Conservation (phyloP, 2,797 vertebrate genomes). For the Bovichtus variegatus region DNA sequence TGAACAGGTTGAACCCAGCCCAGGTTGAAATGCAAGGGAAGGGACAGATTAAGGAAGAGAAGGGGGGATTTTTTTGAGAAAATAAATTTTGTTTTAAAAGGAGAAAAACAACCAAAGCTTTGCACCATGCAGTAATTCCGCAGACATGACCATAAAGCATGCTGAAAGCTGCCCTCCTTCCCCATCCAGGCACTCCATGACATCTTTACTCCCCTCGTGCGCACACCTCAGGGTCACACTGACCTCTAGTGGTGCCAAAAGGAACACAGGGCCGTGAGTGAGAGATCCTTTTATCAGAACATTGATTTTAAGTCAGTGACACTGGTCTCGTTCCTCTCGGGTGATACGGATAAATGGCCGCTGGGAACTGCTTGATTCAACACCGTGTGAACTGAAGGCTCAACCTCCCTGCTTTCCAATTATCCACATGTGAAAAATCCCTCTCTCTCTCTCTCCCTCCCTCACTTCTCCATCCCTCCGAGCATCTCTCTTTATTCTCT, state of each 20-base stretch:
- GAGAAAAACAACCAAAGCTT: slow-evolving; percentile 38
- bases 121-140: slow-evolving; percentile 54
- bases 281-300: slow-evolving; percentile 63
- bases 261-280: slow-evolving; percentile 32
- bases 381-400: slow-evolving; percentile 42
- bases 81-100: slow-evolving; percentile 22
- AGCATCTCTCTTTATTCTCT: neutral
- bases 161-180: slow-evolving; percentile 61
- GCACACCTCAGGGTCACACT: slow-evolving; percentile 71
- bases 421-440: slow-evolving; percentile 52
- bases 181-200: slow-evolving; percentile 37
- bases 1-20: slow-evolving; percentile 49
- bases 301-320: slow-evolving; percentile 75
- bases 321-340: slow-evolving; percentile 43
- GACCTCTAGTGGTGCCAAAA: slow-evolving; percentile 81
- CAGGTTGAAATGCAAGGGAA: slow-evolving; percentile 28
- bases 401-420: slow-evolving; percentile 61
- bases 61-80: neutral
- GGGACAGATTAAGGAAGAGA: slow-evolving; percentile 24
- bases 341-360: slow-evolving; percentile 67
- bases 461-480: neutral
- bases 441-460: neutral
- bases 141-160: slow-evolving; percentile 61
- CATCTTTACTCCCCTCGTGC: slow-evolving; percentile 31
- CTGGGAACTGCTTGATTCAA: slow-evolving; percentile 61